These are phyloP conservation scores for Mycetomoellerius zeteki DNA, from an alignment of 1,140 invertebrate genomes.

Conservation along the genomic window DNA sequence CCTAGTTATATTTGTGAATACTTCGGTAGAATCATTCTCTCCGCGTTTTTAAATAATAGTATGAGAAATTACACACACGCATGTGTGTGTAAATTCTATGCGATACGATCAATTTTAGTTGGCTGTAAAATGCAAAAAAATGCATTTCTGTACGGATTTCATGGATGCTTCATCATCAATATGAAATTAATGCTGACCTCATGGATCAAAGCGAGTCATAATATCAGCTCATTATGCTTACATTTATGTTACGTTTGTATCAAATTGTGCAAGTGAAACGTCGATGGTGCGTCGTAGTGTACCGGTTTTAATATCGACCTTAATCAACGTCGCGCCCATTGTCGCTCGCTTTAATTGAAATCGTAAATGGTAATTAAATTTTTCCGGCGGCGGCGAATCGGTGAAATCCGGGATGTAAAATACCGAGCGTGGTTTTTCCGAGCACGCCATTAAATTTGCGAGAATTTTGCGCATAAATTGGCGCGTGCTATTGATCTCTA, in stretches of 20 bases:
- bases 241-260: constrained; percentile 37
- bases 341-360: constrained; percentile 62
- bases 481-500: constrained; percentile 54
- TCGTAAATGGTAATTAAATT: constrained; percentile 64
- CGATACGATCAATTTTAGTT: neutral
- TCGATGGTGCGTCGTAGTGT: constrained; percentile 7
- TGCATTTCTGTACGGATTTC: neutral
- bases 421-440: constrained; percentile 18
- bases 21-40: too few species aligned
- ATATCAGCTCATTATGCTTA: constrained; percentile 37
- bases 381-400: constrained; percentile 43
- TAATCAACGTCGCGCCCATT: constrained; percentile 57
- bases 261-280: constrained; percentile 31
- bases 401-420: constrained; percentile 42
- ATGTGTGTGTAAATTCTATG: too few species aligned
- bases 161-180: neutral
- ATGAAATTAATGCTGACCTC: constrained; percentile 8
- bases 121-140: constrained; percentile 3
- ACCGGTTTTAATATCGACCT: constrained; percentile 58
- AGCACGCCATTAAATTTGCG: constrained; percentile 27
- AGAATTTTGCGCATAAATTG: constrained; percentile 48
- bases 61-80: too few species aligned
- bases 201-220: constrained; percentile 16
- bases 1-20: too few species aligned
- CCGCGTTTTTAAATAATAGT: too few species aligned